Evolutionary conservation across 2,888 invertebrate species (phyloP).

Genomic region (Tachina grossa): DNA sequence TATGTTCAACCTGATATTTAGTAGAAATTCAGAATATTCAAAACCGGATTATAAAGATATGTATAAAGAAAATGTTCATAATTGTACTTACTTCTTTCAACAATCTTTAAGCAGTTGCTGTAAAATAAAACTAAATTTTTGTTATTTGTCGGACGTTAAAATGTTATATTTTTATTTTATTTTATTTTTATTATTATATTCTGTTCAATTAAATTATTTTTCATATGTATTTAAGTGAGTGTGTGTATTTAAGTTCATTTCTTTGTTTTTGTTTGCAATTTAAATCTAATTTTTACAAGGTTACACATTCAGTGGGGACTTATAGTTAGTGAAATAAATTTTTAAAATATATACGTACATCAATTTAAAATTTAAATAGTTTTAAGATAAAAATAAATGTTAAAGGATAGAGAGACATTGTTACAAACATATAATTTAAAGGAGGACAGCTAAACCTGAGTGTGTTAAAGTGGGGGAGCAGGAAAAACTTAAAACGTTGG

Average conservation of each 20-base stretch:
- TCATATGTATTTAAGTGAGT: slow-evolving; percentile 55
- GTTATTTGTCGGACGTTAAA: slow-evolving; percentile 68
- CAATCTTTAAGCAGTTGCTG: background rate
- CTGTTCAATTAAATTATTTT: slow-evolving; percentile 47
- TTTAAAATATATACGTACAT: background rate
- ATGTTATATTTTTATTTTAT: slow-evolving; percentile 44
- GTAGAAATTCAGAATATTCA: too few relatives aligned
- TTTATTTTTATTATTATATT: slow-evolving; percentile 45
- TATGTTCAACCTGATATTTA: too few relatives aligned
- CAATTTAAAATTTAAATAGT: background rate
- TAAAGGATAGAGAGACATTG: background rate
- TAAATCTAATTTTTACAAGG: slow-evolving; percentile 64
- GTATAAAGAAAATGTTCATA: too few relatives aligned
- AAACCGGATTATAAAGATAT: too few relatives aligned
- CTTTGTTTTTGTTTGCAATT: background rate
- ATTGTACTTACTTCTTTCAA: too few relatives aligned
- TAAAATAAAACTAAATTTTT: slow-evolving; percentile 40
- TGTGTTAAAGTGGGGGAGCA: slow-evolving; percentile 32
- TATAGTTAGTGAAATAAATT: slow-evolving; percentile 39
- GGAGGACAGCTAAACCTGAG: slow-evolving; percentile 69
- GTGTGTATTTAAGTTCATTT: slow-evolving; percentile 24
- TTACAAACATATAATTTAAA: slow-evolving; percentile 22
- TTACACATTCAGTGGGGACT: slow-evolving; percentile 63
- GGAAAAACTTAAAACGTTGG: slow-evolving; percentile 39
- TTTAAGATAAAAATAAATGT: slow-evolving; percentile 2